Base-by-base conservation (phyloP, 2,797 vertebrate genomes). In the Perodicticus potto region DNA sequence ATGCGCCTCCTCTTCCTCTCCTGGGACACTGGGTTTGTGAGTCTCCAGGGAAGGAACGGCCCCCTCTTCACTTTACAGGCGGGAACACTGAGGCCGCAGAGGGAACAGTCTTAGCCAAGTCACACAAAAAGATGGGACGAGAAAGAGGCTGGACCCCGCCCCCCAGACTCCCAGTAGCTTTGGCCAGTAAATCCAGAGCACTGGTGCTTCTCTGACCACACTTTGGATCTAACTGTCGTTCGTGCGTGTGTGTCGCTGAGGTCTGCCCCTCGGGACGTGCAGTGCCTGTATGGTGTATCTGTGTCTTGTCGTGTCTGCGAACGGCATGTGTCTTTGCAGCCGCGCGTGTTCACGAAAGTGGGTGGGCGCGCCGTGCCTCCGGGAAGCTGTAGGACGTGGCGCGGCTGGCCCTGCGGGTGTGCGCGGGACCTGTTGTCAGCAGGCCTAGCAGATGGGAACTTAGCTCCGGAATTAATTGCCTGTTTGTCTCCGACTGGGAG, bases 391-490 rank as follows among this genome's bases (percentile, higher is more conserved):
- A 74, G 73, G 81, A 43, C 61, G 78, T 12, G 87, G 57, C 2
- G 87, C 70, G 45, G 88, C 69, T 27, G 86, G 94, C 93, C 89
- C 84, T 10, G 81, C 53, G 86, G 70, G 43, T 23, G 88, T 19
- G 88, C 83, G 32, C 74, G 29, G 86, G 92, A 97, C 93, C 95
- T 97, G 97, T 97, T 96, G 97, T 95, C 82, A 11, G 94, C 87
- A 37, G 74, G 93, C 95, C 96, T 32, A 96, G 96, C 98, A 98
- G 98, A 98, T 97, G 98, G 97, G 97, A 96, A 97, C 98, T 97
- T 92, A 94, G 97, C 97, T 97, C 96, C 78, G 57, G 96, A 67
- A 98, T 98, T 98, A 98, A 98, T 98, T 98, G 98, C 97, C 97
- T 97, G 78, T 97, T 98, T 97, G 98, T 97, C 98, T 97, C 97